A percentile compares a stretch with the other conserved stretches of the same genome.
phyloP scores from a whole-genome alignment of 2,113 vertebrate species.

The Atlantisia rogersi region DNA sequence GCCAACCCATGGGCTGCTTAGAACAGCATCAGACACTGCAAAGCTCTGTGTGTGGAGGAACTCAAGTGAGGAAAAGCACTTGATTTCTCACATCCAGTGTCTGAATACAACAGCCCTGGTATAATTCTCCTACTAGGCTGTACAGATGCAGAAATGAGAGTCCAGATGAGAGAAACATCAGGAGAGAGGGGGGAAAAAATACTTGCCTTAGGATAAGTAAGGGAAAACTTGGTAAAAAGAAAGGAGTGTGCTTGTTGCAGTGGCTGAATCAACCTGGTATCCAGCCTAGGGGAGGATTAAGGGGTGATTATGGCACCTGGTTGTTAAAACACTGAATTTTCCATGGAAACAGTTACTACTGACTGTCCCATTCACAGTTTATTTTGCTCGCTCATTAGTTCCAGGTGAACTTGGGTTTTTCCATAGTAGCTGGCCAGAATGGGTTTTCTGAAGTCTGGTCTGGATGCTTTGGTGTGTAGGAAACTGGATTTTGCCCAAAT shows the following conservation, averaged over 20 bases:
- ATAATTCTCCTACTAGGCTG: not conserved
- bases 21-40: not conserved
- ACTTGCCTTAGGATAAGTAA: not conserved
- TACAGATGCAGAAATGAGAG: not conserved
- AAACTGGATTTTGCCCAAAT: not conserved
- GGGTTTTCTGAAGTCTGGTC: not conserved
- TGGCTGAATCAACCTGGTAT: not conserved
- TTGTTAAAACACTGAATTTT: constrained; percentile 21
- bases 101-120: not conserved
- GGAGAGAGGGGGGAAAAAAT: rapidly evolving
- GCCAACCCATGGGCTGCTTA: not conserved
- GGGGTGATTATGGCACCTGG: not conserved
- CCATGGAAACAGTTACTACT: constrained; percentile 5
- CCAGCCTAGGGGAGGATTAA: not conserved
- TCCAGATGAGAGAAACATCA: not conserved
- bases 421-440: not conserved
- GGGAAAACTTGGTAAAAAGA: not conserved
- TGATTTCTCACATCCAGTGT: not conserved
- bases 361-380: not conserved
- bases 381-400: constrained; percentile 4
- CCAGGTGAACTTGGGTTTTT: constrained; percentile 7
- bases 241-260: not conserved
- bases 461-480: not conserved
- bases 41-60: not conserved
- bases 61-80: not conserved